Conservation (phyloP, 2,888 invertebrate species). For the Microchrysa polita region DNA sequence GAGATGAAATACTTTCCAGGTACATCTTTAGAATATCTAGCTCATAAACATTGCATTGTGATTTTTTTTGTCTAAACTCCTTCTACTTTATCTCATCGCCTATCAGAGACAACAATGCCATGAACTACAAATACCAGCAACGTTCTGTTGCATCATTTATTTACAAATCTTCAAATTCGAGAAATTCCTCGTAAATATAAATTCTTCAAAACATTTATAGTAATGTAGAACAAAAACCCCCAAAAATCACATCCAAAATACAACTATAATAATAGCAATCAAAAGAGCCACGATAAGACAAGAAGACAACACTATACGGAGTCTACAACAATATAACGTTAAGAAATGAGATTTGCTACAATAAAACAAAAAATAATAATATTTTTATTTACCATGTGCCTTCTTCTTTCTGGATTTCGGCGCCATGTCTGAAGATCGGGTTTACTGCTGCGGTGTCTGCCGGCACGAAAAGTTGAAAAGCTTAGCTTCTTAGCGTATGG, state of each 20-base stretch:
- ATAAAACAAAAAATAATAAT: constrained; percentile 55
- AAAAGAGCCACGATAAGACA: constrained; percentile 30
- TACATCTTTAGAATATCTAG: too few relatives aligned
- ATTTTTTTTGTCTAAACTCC: too few relatives aligned
- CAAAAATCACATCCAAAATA: background rate
- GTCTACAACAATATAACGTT: constrained; percentile 17
- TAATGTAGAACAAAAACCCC: constrained; percentile 6
- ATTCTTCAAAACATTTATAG: constrained; percentile 1
- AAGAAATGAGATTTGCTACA: background rate
- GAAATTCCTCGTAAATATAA: constrained; percentile 10
- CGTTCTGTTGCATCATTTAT: too few relatives aligned
- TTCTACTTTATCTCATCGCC: too few relatives aligned
- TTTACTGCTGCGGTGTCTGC: constrained; percentile 50
- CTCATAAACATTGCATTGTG: too few relatives aligned
- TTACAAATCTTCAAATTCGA: constrained; percentile 8
- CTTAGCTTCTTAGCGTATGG: too few relatives aligned
- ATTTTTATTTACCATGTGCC: constrained; percentile 65
- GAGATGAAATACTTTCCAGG: too few relatives aligned
- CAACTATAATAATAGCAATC: constrained; percentile 28
- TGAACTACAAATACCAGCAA: too few relatives aligned
- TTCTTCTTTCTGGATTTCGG: constrained; percentile 66
- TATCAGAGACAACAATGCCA: too few relatives aligned
- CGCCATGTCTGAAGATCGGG: constrained; percentile 63
- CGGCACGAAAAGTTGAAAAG: constrained; percentile 21
- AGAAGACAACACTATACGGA: background rate